Evolutionary conservation across 2,888 invertebrate genomes (phyloP), one percentile per base, ranked within the genome.

Genomic region (Lasius fuliginosus): DNA sequence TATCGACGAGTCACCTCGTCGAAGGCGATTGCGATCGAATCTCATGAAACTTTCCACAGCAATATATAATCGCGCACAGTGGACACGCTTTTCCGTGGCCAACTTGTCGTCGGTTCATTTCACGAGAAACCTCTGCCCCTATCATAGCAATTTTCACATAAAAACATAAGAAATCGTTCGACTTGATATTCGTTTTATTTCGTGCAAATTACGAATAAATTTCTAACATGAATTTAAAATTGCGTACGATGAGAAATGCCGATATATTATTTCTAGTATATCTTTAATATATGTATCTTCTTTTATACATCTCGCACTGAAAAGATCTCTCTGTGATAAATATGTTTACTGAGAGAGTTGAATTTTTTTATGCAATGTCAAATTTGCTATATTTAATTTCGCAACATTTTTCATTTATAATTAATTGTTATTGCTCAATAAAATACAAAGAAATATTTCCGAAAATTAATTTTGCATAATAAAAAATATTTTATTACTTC

Each of bases 1-100:
- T 71, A 79, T 60, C 46, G 33, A 71, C 33, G 33, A n/a, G 58
- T 60, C 15, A 27, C 36, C 62, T 18, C 77, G 49, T 27, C 40
- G 36, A 46, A 40, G 30, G 40, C 33, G 56, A 53, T 53, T 53
- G 33, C n/a, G 23, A 56, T 60, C 53, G 42, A 0, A 11, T 15
- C 42, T 58, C 71, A 33, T 8, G 58, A 85, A 89, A 87, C 85
- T 89, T 87, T 89, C 87, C 85, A 82, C 64, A 53, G 23, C 15
- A 64, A 46, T 40, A 33, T 3, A 49, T 60, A 68, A 60, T 6
- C 27, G 18, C 18, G 33, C 23, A 15, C 0, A n/a, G n/a, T 27
- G 18, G 49, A 74, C 46, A 46, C 23, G 60, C 75, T 88, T 89
- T 89, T 87, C 87, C 85, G 65, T 69, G 75, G 18, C 1, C 36